These are phyloP conservation scores for Peromyscus eremicus DNA, from an alignment of 2,797 vertebrate genomes.

Conservation along the genomic window DNA sequence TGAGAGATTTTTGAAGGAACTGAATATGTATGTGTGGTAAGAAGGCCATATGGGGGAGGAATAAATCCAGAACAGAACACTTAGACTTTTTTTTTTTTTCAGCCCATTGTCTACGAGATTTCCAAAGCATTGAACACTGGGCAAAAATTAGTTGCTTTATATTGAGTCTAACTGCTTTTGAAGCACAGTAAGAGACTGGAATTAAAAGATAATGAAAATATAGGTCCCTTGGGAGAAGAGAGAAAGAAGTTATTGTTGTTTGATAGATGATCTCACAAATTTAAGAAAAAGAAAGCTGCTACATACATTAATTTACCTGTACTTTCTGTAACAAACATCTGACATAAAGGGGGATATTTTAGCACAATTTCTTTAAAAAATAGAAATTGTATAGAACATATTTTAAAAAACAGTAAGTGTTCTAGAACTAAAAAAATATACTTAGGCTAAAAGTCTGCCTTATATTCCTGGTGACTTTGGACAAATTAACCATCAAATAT, in stretches of 20 bases:
- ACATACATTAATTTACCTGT: conserved; percentile 25
- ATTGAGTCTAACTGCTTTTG: conserved; percentile 4
- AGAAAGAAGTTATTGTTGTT: background rate
- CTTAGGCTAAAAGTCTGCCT: background rate
- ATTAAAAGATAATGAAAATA: conserved; percentile 5
- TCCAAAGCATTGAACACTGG: conserved; percentile 42
- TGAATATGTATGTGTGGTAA: background rate
- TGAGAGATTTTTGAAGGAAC: background rate
- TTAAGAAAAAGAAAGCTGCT: background rate
- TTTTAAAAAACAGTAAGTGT: background rate
- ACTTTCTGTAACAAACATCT: background rate
- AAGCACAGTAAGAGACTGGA: conserved; percentile 1
- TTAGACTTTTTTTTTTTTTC: conserved; percentile 32
- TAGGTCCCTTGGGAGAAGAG: background rate
- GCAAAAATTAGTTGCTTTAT: background rate
- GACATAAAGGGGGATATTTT: background rate
- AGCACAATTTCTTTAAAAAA: background rate
- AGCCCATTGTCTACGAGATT: background rate
- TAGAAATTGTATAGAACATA: background rate
- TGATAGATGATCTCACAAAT: background rate
- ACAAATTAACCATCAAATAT: background rate
- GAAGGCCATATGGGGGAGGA: background rate
- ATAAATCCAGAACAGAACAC: background rate
- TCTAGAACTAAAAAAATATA: conserved; percentile 47
- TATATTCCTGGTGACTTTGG: background rate